Base-by-base conservation (phyloP, 1,140 invertebrate species). In the Gryllus bimaculatus region DNA sequence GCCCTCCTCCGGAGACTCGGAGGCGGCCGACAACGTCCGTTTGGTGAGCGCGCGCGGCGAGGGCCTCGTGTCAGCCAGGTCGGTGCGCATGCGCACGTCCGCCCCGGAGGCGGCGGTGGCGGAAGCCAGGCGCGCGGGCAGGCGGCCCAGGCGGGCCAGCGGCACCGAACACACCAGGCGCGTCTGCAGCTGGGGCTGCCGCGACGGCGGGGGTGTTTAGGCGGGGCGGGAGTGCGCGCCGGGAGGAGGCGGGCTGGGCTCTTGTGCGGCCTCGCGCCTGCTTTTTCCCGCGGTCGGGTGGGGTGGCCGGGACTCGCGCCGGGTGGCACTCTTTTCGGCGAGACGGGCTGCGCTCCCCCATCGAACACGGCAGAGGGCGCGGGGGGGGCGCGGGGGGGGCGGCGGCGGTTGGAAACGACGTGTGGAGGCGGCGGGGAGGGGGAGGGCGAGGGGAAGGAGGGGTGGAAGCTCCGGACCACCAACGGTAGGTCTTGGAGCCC, bases 11-110 rank as follows among this genome's bases (percentile, higher is more conserved):
- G 73, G 78, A 48, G 78, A 79, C 21, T 48, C 26, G 74, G 26
- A 80, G 47, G n/a, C n/a, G 13, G 76, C 47, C 0, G 78, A 79
- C 78, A 48, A 21, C 39, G 74, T 79, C 47, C 78, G 73, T 47
- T 77, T 47, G 8, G 74, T 79, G 26, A 39, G 26, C 26, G 26
- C 26, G 26, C 26, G 26, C 81, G 12, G 80, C 81, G n/a, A 78
- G 74, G 83, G 90, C 90, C 86, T 91, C 81, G 86, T 91, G 85
- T 89, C 86, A 0, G 89, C 82, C 12, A 89, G 82, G 80, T 89
- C 88, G 12, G 86, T 87, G 12, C 86, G 84, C 49, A 87, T 86
- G 48, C 88, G 84, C 8, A 89, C 79, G 80, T 89, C 88, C 78
- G 88, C 83, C 8, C 66, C 75, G 75, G 54, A 1, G 54, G 54